Evolutionary conservation across 1,140 invertebrate species (phyloP), one percentile per base, ranked within the genome.

Genomic region (Portunus trituberculatus): DNA sequence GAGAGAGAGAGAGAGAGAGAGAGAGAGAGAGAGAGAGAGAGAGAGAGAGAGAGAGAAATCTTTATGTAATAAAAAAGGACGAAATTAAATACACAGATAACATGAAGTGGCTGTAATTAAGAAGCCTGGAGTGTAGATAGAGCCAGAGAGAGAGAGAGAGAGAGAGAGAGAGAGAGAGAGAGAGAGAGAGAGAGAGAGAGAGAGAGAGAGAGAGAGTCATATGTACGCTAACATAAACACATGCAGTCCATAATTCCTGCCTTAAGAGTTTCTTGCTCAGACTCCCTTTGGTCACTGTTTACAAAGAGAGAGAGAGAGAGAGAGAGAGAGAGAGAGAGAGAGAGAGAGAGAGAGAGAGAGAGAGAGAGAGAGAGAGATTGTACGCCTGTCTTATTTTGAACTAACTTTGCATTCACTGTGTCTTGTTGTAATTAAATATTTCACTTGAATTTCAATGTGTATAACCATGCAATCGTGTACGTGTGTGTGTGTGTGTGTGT

Each of bases 111-210:
- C 12, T 76, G n/a, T 2, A 76, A 76, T 76, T 76, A 76, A 76
- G 20, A n/a, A n/a, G n/a, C 67, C 20, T 12, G 67, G 0, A n/a
- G n/a, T 8, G n/a, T 7, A 76, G 67, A 76, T 25, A 59, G 52
- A 59, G 52, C 52, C 12, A 59, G 52, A 59, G 52, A 59, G 52
- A 59, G 52, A 59, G 52, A 59, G 52, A 59, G 52, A 59, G 52
- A 59, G 52, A 59, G 52, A 59, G 52, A 59, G 52, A 59, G 52
- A 59, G 67, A 76, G 67, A 76, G 67, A 76, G 67, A 76, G 67
- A 76, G 67, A 76, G 67, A 76, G 67, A 76, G 67, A n/a, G 25
- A n/a, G 67, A 76, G 67, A 76, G 67, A 76, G 67, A n/a, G 67
- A n/a, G 67, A 76, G 67, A n/a, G 67, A n/a, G 20, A 76, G 67